A percentile compares a stretch with the other conserved stretches of the same genome.
These are phyloP conservation scores for Mirza zaza DNA, from an alignment of 2,113 vertebrate species.

Conservation along the genomic window DNA sequence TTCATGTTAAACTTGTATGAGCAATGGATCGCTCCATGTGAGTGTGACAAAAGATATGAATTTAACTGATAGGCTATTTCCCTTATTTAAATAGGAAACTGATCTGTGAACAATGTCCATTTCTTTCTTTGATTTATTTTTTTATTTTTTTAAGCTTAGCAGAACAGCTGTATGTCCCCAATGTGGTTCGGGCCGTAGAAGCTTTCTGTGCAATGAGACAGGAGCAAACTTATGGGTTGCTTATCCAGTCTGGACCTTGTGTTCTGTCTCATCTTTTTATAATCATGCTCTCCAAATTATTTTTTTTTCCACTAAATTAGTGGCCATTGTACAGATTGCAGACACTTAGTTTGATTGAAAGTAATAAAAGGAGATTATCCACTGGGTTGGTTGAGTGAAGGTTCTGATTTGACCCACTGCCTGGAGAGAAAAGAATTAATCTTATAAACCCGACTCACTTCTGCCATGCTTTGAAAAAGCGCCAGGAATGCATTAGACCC, in stretches of 20 bases:
- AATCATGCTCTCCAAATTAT: conserved; percentile 83
- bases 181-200: conserved; percentile 20
- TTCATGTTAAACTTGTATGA: conserved; percentile 77
- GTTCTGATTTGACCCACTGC: conserved; percentile 87
- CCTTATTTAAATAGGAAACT: conserved; percentile 78
- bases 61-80: conserved; percentile 60
- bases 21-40: conserved; percentile 55
- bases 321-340: conserved; percentile 82
- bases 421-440: conserved; percentile 86
- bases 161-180: conserved; percentile 51
- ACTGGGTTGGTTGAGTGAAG: conserved; percentile 77
- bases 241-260: conserved; percentile 56
- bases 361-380: conserved; percentile 87
- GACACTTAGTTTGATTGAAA: conserved; percentile 87
- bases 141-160: background rate
- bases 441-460: conserved; percentile 84
- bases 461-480: conserved; percentile 51
- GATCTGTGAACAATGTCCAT: conserved; percentile 60
- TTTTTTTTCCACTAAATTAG: conserved; percentile 81
- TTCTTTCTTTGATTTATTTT: conserved; percentile 55
- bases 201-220: conserved; percentile 67
- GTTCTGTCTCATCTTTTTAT: conserved; percentile 79
- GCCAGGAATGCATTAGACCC: conserved; percentile 26
- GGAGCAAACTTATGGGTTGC: conserved; percentile 65
- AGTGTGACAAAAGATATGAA: conserved; percentile 60